Conservation (phyloP, 2,797 vertebrate genomes). For the Schizopygopsis malacanthus region DNA sequence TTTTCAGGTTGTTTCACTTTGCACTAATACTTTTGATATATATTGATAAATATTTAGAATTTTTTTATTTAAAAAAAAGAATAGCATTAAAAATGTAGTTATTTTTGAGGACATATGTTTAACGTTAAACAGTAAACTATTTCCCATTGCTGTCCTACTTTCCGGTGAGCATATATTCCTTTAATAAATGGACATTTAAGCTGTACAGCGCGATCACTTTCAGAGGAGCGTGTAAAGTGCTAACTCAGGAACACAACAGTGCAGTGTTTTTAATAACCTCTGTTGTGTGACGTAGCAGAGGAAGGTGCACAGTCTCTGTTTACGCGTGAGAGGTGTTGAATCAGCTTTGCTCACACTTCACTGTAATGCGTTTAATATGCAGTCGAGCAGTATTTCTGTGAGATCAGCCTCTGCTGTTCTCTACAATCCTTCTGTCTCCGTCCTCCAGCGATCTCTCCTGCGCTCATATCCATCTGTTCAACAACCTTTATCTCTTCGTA, state of each 20-base stretch:
- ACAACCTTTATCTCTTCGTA: background rate
- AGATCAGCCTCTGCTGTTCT: slow-evolving; percentile 24
- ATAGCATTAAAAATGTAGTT: too few species aligned
- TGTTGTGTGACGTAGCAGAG: background rate
- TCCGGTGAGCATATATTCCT: background rate
- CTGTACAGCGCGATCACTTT: background rate
- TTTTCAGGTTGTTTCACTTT: background rate
- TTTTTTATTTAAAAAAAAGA: too few species aligned
- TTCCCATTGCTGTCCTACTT: background rate
- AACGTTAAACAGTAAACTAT: background rate
- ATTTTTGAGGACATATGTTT: background rate
- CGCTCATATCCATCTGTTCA: background rate
- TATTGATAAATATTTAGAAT: too few species aligned
- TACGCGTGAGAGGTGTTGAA: slow-evolving; percentile 36
- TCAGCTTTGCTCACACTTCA: slow-evolving; percentile 32
- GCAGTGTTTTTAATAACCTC: slow-evolving; percentile 1
- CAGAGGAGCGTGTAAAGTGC: background rate
- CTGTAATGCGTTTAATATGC: slow-evolving; percentile 37
- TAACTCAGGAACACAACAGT: background rate
- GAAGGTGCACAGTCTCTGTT: slow-evolving; percentile 30
- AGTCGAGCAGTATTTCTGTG: slow-evolving; percentile 33
- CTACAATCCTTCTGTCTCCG: background rate
- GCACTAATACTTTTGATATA: too few species aligned
- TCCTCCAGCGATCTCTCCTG: background rate
- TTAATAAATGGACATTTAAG: background rate